These are phyloP conservation scores for Caenorhabditis tropicalis DNA, from an alignment of 1,140 invertebrate species.

Conservation along the genomic window DNA sequence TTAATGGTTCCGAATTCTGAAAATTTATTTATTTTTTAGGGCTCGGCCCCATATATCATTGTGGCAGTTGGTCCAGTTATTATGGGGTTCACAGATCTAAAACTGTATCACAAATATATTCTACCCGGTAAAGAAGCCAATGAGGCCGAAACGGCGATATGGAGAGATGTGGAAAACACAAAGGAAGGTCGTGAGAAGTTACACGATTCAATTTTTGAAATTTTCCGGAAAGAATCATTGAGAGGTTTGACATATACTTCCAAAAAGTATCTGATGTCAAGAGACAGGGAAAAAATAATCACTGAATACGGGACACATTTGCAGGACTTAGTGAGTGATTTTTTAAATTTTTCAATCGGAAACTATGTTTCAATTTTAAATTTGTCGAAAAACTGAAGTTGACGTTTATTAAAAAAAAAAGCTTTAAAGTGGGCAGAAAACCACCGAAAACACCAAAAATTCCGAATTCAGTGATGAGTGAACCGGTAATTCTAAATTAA, in stretches of 20 bases:
- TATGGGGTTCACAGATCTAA: constrained; percentile 49
- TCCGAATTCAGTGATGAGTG: too few species aligned
- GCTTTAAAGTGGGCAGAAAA: too few species aligned
- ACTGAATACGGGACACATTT: neutral
- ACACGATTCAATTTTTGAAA: too few species aligned
- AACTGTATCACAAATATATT: constrained; percentile 44
- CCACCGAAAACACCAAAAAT: too few species aligned
- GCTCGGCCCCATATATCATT: constrained; percentile 23
- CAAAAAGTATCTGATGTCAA: neutral
- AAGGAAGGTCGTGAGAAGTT: too few species aligned
- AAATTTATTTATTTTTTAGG: neutral
- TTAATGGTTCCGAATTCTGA: neutral
- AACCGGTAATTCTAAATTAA: too few species aligned
- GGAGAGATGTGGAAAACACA: too few species aligned
- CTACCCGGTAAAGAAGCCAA: too few species aligned
- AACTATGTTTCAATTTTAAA: too few species aligned
- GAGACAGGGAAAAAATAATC: neutral
- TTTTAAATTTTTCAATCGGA: too few species aligned
- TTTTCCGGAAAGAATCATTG: too few species aligned
- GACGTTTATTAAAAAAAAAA: neutral
- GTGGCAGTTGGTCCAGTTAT: constrained; percentile 34
- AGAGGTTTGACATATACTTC: neutral
- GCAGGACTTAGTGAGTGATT: neutral
- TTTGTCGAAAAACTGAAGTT: too few species aligned
- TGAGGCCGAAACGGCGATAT: constrained; percentile 39